Base-by-base conservation (phyloP, 2,888 invertebrate genomes). In the Catocala fraxini region DNA sequence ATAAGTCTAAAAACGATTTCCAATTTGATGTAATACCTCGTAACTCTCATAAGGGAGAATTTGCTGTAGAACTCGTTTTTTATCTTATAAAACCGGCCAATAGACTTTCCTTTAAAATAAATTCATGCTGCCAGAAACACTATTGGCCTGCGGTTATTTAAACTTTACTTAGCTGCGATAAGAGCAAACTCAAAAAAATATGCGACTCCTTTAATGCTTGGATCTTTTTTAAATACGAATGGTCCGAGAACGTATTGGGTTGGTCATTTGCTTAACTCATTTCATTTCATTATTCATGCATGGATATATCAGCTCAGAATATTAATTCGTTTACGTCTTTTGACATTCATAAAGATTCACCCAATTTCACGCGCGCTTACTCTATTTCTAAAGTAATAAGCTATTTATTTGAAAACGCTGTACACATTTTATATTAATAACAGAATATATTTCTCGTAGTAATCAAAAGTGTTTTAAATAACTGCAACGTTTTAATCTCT, bases 1-100 rank as follows among this genome's bases (percentile, higher is more conserved):
- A 89, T 82, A 82, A 46, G 65, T 45, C 68, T 59, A 66, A 77
- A 81, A 86, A 86, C 79, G 83, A 81, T 83, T 84, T 85, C 74
- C 83, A 81, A 87, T 87, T 86, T 78, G 73, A 70, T 73, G 75
- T 73, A 81, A 85, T 81, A 80, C 72, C 75, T 79, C 75, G 75
- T 76, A 86, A 87, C 87, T 88, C 83, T 81, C 77, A 78, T 72
- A 69, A 76, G 77, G 73, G 68, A 60, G 70, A 77, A 82, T 83
- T 77, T 70, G 63, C 56, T 62, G 59, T 62, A 65, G 68, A 78
- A 75, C 68, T 75, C 75, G 73, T 77, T n/a, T 80, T 77, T 78
- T 84, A 82, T 84, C 59, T 80, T 78, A 73, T 73, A 73, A 78
- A 79, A 76, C 77, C 63, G 65, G 63, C 57, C 56, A 5, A 48